phyloP scores from a whole-genome alignment of 2,113 vertebrate genomes.

The Mus spicilegus region DNA sequence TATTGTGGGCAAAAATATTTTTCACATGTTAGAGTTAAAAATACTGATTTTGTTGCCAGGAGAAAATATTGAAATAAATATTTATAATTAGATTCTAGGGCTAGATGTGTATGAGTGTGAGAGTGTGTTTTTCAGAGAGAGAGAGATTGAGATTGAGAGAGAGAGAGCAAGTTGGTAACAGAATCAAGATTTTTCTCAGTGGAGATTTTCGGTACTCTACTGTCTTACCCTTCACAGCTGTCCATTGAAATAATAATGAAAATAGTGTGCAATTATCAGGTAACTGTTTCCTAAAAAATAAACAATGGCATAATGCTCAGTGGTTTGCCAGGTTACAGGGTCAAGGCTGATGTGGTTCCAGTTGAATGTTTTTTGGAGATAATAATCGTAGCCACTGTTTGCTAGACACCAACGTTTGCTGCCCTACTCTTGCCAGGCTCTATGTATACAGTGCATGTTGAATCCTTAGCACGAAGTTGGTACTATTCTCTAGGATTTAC shows the following conservation, averaged over 20 bases:
- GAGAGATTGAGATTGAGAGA: background rate
- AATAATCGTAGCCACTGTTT: background rate
- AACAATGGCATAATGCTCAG: background rate
- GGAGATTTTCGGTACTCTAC: background rate
- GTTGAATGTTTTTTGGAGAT: background rate
- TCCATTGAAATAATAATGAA: background rate
- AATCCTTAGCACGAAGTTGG: background rate
- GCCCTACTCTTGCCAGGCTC: background rate
- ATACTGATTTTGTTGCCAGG: slow-evolving; percentile 4
- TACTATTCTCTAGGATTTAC: background rate
- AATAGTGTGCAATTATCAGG: background rate
- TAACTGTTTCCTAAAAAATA: background rate
- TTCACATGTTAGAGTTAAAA: slow-evolving; percentile 2
- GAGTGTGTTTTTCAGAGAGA: background rate
- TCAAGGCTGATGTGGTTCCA: background rate
- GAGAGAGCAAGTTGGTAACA: background rate
- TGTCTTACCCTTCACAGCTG: background rate
- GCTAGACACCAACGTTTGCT: background rate
- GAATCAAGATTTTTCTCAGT: background rate
- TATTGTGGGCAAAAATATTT: slow-evolving; percentile 38
- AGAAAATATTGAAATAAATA: background rate
- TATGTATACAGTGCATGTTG: background rate
- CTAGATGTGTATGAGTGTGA: background rate
- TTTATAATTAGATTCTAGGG: slow-evolving; percentile 28
- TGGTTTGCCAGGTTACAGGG: background rate